Evolutionary conservation across 2,888 invertebrate genomes (phyloP), one percentile per base, ranked within the genome.

Genomic region (Watsonalla cultraria): DNA sequence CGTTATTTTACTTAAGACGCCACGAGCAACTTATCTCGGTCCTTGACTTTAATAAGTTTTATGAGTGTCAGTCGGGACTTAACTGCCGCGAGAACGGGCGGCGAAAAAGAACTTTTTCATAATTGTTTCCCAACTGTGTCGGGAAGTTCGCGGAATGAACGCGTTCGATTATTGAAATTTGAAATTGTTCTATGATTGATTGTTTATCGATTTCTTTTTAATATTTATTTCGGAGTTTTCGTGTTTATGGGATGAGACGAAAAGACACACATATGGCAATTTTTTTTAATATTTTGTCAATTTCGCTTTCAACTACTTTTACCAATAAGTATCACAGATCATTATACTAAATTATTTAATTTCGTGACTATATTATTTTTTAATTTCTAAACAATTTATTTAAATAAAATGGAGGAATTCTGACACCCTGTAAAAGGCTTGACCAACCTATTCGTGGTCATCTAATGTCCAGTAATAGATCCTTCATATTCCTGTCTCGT

Each of bases 41-140:
- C 87, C 89, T 90, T 90, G 90, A 90, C 90, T 90, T 90, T 89
- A 90, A 90, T 90, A 90, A 90, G 89, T 90, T 90, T 90, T 88
- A 89, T 87, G 89, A 90, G 88, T 86, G 89, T 87, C 88, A 86
- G 87, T 81, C 85, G 85, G 76, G 86, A 86, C 84, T 85, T 85
- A 87, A 88, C 88, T 83, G 88, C 82, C 82, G 84, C 84, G 87
- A 78, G 85, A 86, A 88, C 85, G 82, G 80, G 79, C 81, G 80
- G 75, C 78, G 80, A 81, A 84, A 84, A 84, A 81, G 81, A 88
- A 89, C 88, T 89, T 90, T 86, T 86, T 87, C 84, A 86, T 90
- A 89, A 90, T 90, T 90, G 90, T 90, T 90, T 90, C 83, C 79
- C 74, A 79, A 84, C 80, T 79, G 78, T 66, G 70, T 76, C 71